phyloP scores from a whole-genome alignment of 2,888 invertebrate species.

The Lathronympha strigana region DNA sequence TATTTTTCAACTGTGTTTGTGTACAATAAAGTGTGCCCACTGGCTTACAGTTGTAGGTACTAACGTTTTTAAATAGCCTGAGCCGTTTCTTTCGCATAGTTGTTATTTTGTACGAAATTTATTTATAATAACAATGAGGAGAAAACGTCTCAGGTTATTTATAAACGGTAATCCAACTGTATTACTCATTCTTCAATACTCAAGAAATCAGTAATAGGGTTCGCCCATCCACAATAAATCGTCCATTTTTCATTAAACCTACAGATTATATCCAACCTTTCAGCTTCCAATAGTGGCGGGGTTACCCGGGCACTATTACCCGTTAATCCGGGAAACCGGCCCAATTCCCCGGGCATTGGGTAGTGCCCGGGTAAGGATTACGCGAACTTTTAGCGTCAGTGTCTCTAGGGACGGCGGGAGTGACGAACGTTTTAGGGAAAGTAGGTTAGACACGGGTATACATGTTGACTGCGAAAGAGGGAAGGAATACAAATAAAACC shows the following conservation, averaged over 20 bases:
- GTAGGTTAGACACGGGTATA: slow-evolving; percentile 1
- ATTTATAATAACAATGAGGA: too few species aligned
- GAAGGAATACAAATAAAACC: not conserved
- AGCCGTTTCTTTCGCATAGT: too few species aligned
- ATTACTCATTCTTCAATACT: not conserved
- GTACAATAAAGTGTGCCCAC: too few species aligned
- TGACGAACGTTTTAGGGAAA: slow-evolving; percentile 16
- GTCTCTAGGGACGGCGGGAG: slow-evolving; percentile 5
- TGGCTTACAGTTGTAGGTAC: too few species aligned
- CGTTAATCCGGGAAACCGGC: slow-evolving; percentile 41
- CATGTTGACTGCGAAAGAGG: not conserved
- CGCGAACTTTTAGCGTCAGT: slow-evolving; percentile 35
- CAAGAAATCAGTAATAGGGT: slow-evolving; percentile 33
- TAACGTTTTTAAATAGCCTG: too few species aligned
- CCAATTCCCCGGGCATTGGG: slow-evolving; percentile 38
- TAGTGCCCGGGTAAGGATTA: slow-evolving; percentile 38
- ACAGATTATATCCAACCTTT: slow-evolving; percentile 40
- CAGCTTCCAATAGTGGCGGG: slow-evolving; percentile 37
- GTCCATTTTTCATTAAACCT: slow-evolving; percentile 40
- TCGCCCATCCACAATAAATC: slow-evolving; percentile 31
- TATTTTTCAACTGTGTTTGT: too few species aligned
- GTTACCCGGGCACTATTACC: slow-evolving; percentile 39
- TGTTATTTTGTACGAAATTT: too few species aligned
- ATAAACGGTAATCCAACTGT: not conserved
- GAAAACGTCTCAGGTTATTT: not conserved